Base-by-base conservation (phyloP, 2,888 invertebrate genomes). In the Parascotia fuliginaria region DNA sequence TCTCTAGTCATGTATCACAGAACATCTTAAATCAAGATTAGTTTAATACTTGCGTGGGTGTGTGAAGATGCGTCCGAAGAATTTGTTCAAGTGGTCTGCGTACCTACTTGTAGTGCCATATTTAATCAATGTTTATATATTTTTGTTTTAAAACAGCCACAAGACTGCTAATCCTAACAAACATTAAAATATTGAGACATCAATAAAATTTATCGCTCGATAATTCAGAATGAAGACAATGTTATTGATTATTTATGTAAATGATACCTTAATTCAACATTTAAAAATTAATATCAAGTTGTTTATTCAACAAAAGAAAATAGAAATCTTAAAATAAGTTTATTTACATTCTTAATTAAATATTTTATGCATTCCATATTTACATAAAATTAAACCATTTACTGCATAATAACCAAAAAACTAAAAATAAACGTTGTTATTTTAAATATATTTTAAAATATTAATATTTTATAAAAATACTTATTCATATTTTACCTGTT, bases 181-280 rank as follows among this genome's bases (percentile, higher is more conserved):
- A 66, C 65, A 44, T 71, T 68, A 65, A 55, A 65, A 66, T 68
- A 79, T 77, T 57, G 64, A 81, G 81, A 79, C 76, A 79, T 81
- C 73, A 74, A 75, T 66, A 55, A 55, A 62, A 81, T 82, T 79
- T 81, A 81, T 81, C 68, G 57, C 51, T 58, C 66, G 63, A 75
- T 79, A 77, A 75, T 68, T 75, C 70, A 77, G 69, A 55, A 60
- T 71, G 63, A 55, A 70, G 71, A 72, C 72, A 73, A 67, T 60
- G 45, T 73, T 70, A 81, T 79, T 57, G 70, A 50, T 66, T 75
- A 76, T 73, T 71, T 75, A 82, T 83, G 81, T 53, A 61, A 74
- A 79, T 81, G 53, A 66, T 50, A 59, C 61, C 59, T 64, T 70
- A 70, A 69, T 72, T 65, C 55, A 61, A 48, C 55, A 47, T 62